A percentile compares a stretch with the other conserved stretches of the same genome.
Conservation (phyloP, 2,888 invertebrate genomes). For the Ryuthela nishihirai region DNA sequence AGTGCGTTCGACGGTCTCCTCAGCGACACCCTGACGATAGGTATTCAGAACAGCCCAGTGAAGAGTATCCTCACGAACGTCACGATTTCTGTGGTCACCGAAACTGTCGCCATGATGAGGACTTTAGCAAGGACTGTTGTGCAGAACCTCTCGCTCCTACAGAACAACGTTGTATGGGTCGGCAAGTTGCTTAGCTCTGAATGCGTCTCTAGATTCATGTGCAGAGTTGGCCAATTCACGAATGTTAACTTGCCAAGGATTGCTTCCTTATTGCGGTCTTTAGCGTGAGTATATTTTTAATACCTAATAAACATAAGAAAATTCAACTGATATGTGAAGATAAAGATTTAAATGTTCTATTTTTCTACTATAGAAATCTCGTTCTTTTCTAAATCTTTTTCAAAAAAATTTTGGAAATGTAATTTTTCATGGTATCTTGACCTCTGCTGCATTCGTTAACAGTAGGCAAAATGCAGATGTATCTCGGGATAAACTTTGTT, state of each 20-base stretch:
- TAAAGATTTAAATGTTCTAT: too few relatives aligned
- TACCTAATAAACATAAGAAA: too few relatives aligned
- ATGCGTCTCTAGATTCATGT: constrained; percentile 18
- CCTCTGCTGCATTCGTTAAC: too few relatives aligned
- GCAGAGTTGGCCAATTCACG: constrained; percentile 25
- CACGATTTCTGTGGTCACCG: constrained; percentile 11
- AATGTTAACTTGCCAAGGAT: constrained; percentile 19
- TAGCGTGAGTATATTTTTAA: constrained; percentile 15
- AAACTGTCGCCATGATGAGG: constrained; percentile 11
- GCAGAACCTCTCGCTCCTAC: constrained; percentile 9
- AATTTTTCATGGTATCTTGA: too few relatives aligned
- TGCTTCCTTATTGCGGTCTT: constrained; percentile 10
- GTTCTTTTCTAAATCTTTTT: too few relatives aligned
- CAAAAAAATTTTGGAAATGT: too few relatives aligned
- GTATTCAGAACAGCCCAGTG: constrained; percentile 25
- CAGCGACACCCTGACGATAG: constrained; percentile 15
- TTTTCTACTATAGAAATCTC: too few relatives aligned
- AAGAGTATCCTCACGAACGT: constrained; percentile 29
- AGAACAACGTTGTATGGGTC: constrained; percentile 12
- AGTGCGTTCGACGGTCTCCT: constrained; percentile 14
- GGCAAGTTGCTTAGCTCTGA: constrained; percentile 11
- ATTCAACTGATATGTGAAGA: too few relatives aligned
- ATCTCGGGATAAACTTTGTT: too few relatives aligned
- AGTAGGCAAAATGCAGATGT: too few relatives aligned
- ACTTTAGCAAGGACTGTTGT: constrained; percentile 7